Evolutionary conservation across 2,888 invertebrate species (phyloP), one percentile per base, ranked within the genome.

Genomic region (Galerucella pusilla): DNA sequence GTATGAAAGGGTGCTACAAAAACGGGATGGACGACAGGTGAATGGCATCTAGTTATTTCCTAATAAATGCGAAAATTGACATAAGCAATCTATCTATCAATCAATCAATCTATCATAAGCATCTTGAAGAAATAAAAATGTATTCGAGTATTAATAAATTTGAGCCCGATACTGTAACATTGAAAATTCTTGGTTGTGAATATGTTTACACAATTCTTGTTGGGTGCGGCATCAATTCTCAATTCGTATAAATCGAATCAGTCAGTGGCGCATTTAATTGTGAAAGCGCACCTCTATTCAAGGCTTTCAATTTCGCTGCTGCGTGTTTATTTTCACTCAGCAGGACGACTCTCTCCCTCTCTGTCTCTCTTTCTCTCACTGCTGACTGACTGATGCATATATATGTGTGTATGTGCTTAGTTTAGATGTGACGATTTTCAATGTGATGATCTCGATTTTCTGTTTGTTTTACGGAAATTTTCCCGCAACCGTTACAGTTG

Each of bases 201-300:
- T 76, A 76, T 76, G 73, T 76, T 76, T 76, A 63, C 76, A 73
- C 73, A 73, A 76, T 76, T 76, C 70, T 73, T 61, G 76, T 66
- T 65, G 76, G 70, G 73, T 73, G 73, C 69, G 70, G 73, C 73
- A 76, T 76, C 76, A 76, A 63, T 76, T 76, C 71, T 63, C 73
- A 63, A 76, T 73, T 71, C 73, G 46, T 68, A 75, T 71, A 75
- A 75, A 75, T 75, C 73, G 75, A 85, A 81, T 75, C 75, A 75
- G 81, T 83, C 81, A 82, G 81, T 83, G 83, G 82, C 83, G 84
- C 84, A 84, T 86, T 86, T 86, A 87, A 87, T 86, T 87, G 87
- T 86, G 73, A 84, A 85, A 83, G 85, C 82, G 85, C 85, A 86
- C 86, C 86, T 86, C 86, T 84, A 85, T 85, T 66, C 85, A 84